Evolutionary conservation across 2,888 invertebrate species (phyloP).

Genomic region (Leistus spinibarbis): DNA sequence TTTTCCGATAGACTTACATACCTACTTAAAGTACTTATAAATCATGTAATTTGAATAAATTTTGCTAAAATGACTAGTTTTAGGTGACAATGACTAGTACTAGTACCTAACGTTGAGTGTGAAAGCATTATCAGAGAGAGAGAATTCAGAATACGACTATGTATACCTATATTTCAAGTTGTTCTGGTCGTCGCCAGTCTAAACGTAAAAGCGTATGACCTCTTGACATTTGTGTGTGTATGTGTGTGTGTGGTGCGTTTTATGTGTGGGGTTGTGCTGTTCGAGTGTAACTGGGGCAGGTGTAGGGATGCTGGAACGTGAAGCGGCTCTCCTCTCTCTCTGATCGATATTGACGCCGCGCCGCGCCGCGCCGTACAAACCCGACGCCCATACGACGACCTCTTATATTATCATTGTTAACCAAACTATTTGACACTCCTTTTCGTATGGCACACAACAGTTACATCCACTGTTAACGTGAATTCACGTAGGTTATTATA

Average conservation of each 20-base stretch:
- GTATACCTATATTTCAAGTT: too few relatives aligned
- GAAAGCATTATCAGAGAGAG: too few relatives aligned
- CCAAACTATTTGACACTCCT: not conserved
- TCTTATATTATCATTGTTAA: not conserved
- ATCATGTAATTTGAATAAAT: too few relatives aligned
- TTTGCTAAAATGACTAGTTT: too few relatives aligned
- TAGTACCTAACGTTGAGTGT: too few relatives aligned
- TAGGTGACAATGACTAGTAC: too few relatives aligned
- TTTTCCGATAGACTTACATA: too few relatives aligned
- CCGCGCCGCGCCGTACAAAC: not conserved
- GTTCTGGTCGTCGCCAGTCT: too few relatives aligned
- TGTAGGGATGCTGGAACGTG: constrained; percentile 11
- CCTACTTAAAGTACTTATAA: too few relatives aligned
- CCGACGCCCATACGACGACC: not conserved
- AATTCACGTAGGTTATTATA: too few relatives aligned
- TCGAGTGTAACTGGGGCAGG: not conserved
- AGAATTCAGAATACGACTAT: too few relatives aligned
- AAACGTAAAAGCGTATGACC: not conserved
- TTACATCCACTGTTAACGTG: not conserved
- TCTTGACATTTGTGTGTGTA: constrained; percentile 16
- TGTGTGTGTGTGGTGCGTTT: not conserved
- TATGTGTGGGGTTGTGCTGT: constrained; percentile 1
- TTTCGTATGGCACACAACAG: not conserved
- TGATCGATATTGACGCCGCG: constrained; percentile 4
- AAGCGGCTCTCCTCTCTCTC: not conserved